phyloP scores from a whole-genome alignment of 1,140 invertebrate genomes.

The Acyrthosiphon pisum region DNA sequence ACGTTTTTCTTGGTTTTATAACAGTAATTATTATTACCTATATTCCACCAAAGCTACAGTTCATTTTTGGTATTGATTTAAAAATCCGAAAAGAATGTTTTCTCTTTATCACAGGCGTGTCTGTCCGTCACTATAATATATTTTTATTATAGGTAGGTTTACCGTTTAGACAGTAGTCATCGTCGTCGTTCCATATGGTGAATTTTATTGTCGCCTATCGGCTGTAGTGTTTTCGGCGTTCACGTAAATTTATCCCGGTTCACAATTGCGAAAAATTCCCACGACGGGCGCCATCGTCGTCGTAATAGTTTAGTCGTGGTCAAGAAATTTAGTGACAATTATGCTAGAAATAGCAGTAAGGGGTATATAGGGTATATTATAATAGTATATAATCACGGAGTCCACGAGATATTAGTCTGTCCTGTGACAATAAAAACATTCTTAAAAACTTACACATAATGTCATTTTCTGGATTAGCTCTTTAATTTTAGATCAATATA shows the following conservation, averaged over 20 bases:
- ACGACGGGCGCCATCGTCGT: neutral
- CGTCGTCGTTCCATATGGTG: neutral
- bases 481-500: neutral
- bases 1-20: neutral
- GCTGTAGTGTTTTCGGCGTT: neutral
- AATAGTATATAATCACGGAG: neutral
- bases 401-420: neutral
- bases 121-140: neutral
- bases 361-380: neutral
- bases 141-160: neutral
- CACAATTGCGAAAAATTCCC: neutral
- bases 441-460: neutral
- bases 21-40: neutral
- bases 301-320: neutral
- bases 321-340: neutral
- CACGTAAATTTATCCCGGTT: neutral
- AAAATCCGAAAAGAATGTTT: neutral
- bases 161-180: neutral
- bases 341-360: neutral
- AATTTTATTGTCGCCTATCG: neutral
- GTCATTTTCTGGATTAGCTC: neutral
- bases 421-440: neutral
- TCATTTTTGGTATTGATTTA: neutral
- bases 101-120: neutral
- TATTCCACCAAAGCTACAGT: neutral